phyloP scores from a whole-genome alignment of 2,888 invertebrate genomes.

The Priocnemis perturbator region DNA sequence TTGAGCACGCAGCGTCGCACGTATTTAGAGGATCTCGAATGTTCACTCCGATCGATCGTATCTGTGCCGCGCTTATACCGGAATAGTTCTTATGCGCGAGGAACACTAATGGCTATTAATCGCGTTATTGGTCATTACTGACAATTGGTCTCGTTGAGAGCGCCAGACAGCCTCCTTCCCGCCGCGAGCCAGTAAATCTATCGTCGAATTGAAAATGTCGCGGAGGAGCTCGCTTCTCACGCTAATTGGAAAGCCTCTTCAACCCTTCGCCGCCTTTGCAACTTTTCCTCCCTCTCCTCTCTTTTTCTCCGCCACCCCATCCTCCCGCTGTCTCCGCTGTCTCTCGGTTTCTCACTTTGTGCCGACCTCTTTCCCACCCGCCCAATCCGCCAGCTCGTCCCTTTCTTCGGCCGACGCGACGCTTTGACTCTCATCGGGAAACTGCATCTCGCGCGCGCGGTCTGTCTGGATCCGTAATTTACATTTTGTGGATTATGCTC shows the following conservation, averaged over 20 bases:
- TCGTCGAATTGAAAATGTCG: slow-evolving; percentile 5
- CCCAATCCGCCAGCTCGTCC: neutral
- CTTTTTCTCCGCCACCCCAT: neutral
- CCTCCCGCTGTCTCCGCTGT: slow-evolving; percentile 1
- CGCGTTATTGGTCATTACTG: no score
- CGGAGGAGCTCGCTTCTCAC: slow-evolving; percentile 9
- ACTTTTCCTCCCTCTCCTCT: slow-evolving; percentile 5
- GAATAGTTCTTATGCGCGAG: no score
- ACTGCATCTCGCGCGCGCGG: no score
- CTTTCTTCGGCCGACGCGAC: neutral
- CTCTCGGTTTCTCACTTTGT: neutral
- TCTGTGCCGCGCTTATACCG: no score
- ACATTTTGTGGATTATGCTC: no score
- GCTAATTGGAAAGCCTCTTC: slow-evolving; percentile 25
- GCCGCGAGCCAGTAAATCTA: slow-evolving; percentile 7
- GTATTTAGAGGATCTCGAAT: no score
- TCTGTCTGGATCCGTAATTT: no score
- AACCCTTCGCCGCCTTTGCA: slow-evolving; percentile 8
- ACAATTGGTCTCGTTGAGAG: no score
- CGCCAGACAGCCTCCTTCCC: neutral
- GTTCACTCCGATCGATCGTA: no score
- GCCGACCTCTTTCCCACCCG: neutral
- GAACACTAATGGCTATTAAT: no score
- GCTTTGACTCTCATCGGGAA: no score
- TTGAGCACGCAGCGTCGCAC: no score